Evolutionary conservation across 2,888 invertebrate genomes (phyloP).

Genomic region (Limnephilus marmoratus): DNA sequence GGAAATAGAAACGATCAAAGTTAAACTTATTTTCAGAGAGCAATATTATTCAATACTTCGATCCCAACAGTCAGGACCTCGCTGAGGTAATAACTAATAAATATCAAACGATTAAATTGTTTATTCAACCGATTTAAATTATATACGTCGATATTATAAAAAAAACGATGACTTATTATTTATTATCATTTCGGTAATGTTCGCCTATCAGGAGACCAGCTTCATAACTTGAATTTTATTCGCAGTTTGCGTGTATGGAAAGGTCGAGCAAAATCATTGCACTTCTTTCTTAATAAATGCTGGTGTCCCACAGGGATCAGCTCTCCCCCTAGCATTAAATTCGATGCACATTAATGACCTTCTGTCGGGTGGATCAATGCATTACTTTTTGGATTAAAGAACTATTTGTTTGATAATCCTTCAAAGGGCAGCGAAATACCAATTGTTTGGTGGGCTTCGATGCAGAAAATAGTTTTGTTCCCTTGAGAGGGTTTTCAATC

Average conservation of each 20-base stretch:
- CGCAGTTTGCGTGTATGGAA: background rate
- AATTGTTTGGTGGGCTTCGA: background rate
- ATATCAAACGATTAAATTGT: background rate
- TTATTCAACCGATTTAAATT: background rate
- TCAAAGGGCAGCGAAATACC: background rate
- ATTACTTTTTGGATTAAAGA: background rate
- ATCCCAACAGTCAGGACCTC: background rate
- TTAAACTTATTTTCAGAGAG: background rate
- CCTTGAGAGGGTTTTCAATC: background rate
- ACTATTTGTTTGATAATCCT: background rate
- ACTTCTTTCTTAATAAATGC: background rate
- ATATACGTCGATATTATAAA: background rate
- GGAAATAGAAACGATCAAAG: background rate
- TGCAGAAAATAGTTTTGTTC: background rate
- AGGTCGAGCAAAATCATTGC: background rate
- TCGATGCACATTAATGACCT: background rate
- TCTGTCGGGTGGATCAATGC: background rate
- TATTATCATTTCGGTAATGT: background rate
- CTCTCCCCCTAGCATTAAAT: background rate
- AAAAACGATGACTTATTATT: background rate
- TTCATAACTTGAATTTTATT: background rate
- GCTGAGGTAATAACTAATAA: background rate
- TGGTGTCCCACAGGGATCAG: background rate
- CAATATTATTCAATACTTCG: background rate
- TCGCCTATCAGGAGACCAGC: background rate